These are phyloP conservation scores for Oreochromis tanganicae DNA, from an alignment of 2,113 vertebrate species.

Conservation along the genomic window DNA sequence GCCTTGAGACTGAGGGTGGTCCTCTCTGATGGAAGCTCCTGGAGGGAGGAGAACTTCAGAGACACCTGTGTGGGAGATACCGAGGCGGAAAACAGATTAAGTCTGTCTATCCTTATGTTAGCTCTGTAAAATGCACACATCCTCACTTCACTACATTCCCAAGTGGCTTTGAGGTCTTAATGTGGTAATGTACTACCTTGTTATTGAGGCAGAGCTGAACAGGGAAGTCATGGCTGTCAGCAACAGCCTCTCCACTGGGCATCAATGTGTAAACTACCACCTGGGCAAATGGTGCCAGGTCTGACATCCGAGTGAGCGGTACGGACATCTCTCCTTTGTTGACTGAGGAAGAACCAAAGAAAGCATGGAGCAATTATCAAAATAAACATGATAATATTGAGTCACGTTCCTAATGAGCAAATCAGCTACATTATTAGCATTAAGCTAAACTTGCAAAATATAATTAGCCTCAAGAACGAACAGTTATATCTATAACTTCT, in stretches of 20 bases:
- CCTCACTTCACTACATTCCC: neutral
- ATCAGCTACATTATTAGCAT: neutral
- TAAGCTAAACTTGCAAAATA: neutral
- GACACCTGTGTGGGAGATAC: constrained; percentile 69
- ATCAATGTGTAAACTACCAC: constrained; percentile 77
- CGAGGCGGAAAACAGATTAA: neutral
- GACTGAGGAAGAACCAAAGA: constrained; percentile 16
- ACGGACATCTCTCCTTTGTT: constrained; percentile 69
- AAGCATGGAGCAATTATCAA: neutral
- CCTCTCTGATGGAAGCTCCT: constrained; percentile 70
- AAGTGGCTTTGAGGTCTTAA: neutral
- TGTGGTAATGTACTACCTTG: constrained; percentile 66
- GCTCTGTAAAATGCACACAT: neutral
- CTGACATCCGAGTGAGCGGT: constrained; percentile 38
- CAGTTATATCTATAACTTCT: neutral
- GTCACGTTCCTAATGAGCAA: neutral
- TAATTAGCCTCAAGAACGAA: neutral
- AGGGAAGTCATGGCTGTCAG: constrained; percentile 75
- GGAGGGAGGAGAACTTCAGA: constrained; percentile 71
- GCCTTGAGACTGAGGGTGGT: constrained; percentile 72
- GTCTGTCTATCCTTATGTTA: too few relatives aligned
- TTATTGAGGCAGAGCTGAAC: constrained; percentile 79
- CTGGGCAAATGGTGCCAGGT: constrained; percentile 77
- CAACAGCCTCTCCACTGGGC: constrained; percentile 75
- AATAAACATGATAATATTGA: neutral